phyloP scores from a whole-genome alignment of 1,140 invertebrate species.

The Periplaneta americana region DNA sequence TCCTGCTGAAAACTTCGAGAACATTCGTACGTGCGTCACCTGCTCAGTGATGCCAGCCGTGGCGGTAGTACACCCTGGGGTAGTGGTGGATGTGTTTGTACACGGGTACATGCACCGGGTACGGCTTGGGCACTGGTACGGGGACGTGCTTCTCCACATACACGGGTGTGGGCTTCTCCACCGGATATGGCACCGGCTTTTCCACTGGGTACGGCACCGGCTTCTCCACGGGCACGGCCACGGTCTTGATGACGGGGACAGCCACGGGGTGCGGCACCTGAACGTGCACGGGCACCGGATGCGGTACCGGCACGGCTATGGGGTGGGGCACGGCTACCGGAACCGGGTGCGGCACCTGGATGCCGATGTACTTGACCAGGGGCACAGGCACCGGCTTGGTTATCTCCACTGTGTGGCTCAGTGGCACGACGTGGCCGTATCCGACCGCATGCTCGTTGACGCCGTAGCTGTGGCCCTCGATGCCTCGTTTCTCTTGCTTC shows the following conservation, averaged over 20 bases:
- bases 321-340: slow-evolving; percentile 1
- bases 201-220: slow-evolving; percentile 39
- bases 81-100: slow-evolving; percentile 76
- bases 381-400: slow-evolving; percentile 6
- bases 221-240: slow-evolving; percentile 21
- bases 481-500: neutral
- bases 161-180: slow-evolving; percentile 71
- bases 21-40: no score
- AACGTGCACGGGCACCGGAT: slow-evolving; percentile 10
- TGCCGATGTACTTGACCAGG: slow-evolving; percentile 10
- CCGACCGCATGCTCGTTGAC: neutral
- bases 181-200: slow-evolving; percentile 66
- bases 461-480: neutral
- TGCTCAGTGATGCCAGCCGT: slow-evolving; percentile 3
- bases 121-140: slow-evolving; percentile 68
- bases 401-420: slow-evolving; percentile 14
- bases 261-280: slow-evolving; percentile 27
- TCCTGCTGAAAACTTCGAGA: no score
- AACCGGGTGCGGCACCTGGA: slow-evolving; percentile 2
- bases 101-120: slow-evolving; percentile 69
- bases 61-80: slow-evolving; percentile 22
- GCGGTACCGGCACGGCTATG: neutral
- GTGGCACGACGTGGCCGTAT: neutral
- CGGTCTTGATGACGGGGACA: slow-evolving; percentile 23
- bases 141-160: slow-evolving; percentile 71